Conservation (phyloP, 1,140 invertebrate species). For the Aphaenogaster ashmeadi region DNA sequence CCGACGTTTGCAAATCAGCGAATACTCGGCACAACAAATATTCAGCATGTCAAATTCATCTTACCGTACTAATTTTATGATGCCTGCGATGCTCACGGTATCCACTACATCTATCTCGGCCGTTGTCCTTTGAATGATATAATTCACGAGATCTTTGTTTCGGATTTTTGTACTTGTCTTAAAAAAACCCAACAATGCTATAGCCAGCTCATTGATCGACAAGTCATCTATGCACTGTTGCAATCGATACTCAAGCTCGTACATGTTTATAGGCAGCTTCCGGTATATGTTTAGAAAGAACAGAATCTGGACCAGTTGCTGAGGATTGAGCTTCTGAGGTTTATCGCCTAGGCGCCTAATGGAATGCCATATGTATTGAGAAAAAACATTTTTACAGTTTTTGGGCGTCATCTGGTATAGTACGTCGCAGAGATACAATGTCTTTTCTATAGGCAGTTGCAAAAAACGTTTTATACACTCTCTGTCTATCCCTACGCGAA, state of each 20-base stretch:
- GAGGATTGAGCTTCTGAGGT: constrained; percentile 83
- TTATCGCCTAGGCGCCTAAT: constrained; percentile 86
- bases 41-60: background rate
- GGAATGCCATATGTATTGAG: constrained; percentile 85
- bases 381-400: background rate
- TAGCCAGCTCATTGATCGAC: constrained; percentile 87
- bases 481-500: background rate
- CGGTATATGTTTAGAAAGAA: constrained; percentile 87
- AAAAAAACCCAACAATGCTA: constrained; percentile 89
- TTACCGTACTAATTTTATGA: constrained; percentile 88
- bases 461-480: constrained; percentile 1
- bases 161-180: constrained; percentile 88
- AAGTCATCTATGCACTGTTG: constrained; percentile 85
- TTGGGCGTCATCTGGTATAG: background rate
- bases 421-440: constrained; percentile 46
- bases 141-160: constrained; percentile 82
- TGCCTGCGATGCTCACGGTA: constrained; percentile 86
- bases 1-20: background rate
- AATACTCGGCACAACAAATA: background rate
- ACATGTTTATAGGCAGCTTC: constrained; percentile 85
- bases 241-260: constrained; percentile 87
- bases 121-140: constrained; percentile 84
- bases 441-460: background rate
- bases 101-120: constrained; percentile 83
- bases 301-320: constrained; percentile 88